Percentiles rank a stretch among this genome's conserved stretches.
These are phyloP conservation scores for Anas platyrhynchos DNA, from an alignment of 2,113 vertebrate genomes.

Conservation along the genomic window DNA sequence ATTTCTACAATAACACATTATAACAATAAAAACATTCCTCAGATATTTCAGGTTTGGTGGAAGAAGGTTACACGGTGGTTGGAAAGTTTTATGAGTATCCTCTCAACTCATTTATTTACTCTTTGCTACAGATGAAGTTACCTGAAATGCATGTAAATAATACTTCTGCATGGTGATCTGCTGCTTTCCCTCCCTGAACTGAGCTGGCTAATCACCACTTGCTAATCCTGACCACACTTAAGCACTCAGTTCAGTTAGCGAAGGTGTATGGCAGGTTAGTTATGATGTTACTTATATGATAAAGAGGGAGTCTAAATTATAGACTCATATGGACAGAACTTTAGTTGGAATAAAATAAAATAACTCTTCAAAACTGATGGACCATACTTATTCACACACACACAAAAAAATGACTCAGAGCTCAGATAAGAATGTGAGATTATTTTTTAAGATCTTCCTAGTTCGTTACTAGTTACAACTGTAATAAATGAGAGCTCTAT, in stretches of 20 bases:
- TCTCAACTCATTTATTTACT: neutral
- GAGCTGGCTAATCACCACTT: neutral
- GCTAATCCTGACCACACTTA: neutral
- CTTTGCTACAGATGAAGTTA: neutral
- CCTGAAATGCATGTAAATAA: neutral
- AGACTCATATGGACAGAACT: neutral
- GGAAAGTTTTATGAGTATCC: neutral
- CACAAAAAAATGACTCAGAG: neutral
- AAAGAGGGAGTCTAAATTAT: neutral
- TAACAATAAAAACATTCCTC: neutral
- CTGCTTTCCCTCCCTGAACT: neutral
- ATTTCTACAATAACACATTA: neutral
- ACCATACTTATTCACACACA: neutral
- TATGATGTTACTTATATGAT: neutral
- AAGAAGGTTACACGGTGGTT: neutral
- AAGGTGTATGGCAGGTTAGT: neutral
- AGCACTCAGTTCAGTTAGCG: neutral
- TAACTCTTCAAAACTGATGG: neutral
- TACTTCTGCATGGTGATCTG: neutral
- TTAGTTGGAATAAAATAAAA: neutral
- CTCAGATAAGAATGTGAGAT: conserved; percentile 16
- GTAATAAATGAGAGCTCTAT: neutral
- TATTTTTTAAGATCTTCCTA: conserved; percentile 13
- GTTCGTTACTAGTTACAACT: conserved; percentile 4
- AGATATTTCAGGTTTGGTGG: neutral